These are phyloP conservation scores for Micoletzkya japonica DNA, from an alignment of 2,888 invertebrate genomes.

Conservation along the genomic window DNA sequence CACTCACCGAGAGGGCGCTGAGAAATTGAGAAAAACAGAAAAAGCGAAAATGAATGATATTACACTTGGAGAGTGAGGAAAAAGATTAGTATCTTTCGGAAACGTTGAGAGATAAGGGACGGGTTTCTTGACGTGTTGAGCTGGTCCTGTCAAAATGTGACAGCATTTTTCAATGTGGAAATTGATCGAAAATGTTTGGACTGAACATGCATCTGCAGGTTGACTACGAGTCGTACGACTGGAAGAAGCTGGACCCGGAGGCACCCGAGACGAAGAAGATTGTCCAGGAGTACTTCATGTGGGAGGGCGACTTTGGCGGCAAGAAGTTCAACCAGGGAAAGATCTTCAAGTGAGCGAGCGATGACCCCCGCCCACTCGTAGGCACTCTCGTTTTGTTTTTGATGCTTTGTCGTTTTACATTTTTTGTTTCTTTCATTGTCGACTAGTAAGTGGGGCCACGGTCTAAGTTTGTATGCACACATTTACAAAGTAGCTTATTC, in stretches of 20 bases:
- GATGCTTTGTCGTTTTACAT: constrained; percentile 4
- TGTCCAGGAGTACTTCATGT: constrained; percentile 61
- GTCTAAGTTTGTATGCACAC: too few species aligned
- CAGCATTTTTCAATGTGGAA: too few species aligned
- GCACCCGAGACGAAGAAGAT: constrained; percentile 73
- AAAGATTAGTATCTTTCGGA: background rate
- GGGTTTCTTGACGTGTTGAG: background rate
- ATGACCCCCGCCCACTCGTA: background rate
- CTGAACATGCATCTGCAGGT: constrained; percentile 68
- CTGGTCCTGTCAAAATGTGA: too few species aligned
- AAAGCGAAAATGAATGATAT: background rate
- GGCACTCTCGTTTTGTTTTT: constrained; percentile 10
- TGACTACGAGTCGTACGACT: constrained; percentile 92
- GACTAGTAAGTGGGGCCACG: too few species aligned
- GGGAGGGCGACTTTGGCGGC: constrained; percentile 78
- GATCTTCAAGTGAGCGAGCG: constrained; percentile 82
- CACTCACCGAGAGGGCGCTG: background rate
- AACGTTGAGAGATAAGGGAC: background rate
- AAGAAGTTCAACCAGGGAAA: constrained; percentile 94
- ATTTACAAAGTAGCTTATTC: too few species aligned
- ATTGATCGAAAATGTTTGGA: too few species aligned
- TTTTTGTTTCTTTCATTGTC: too few species aligned
- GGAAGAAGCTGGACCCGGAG: constrained; percentile 87
- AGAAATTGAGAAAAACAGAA: background rate
- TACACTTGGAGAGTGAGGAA: background rate